These are phyloP conservation scores for Halcyon leucocephala DNA, from an alignment of 2,797 vertebrate genomes.

Conservation along the genomic window DNA sequence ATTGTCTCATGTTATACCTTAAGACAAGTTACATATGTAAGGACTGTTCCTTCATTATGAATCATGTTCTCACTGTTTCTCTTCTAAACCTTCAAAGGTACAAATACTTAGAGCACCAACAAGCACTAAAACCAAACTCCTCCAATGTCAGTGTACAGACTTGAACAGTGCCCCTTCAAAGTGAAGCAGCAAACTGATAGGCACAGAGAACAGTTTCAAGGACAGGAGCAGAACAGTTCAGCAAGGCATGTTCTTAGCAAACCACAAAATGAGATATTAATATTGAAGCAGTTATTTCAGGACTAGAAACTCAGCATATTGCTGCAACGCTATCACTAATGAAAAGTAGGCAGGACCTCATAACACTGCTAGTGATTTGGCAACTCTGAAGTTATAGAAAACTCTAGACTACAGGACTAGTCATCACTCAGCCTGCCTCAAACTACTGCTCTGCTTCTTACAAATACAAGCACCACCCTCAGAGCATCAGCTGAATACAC, in stretches of 20 bases:
- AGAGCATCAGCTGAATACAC: neutral
- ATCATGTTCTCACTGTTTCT: neutral
- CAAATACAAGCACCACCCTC: accelerated
- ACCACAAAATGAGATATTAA: neutral
- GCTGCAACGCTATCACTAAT: slow-evolving; percentile 7
- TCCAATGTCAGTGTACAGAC: neutral
- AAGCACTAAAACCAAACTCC: neutral
- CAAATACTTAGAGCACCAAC: neutral
- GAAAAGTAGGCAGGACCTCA: neutral
- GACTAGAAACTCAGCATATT: neutral
- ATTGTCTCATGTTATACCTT: neutral
- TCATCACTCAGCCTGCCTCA: neutral
- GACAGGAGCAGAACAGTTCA: neutral
- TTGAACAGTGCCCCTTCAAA: neutral
- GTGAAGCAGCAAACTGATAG: neutral
- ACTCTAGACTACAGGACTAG: neutral
- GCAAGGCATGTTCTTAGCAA: neutral
- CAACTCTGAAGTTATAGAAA: neutral
- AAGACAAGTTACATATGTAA: neutral
- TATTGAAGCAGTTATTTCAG: slow-evolving; percentile 3
- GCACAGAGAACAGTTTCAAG: neutral
- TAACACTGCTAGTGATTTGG: neutral
- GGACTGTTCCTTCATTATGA: neutral
- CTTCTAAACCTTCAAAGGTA: neutral
- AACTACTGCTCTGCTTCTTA: neutral